Evolutionary conservation across 2,888 invertebrate species (phyloP), one percentile per base, ranked within the genome.

Genomic region (Abrostola tripartita): DNA sequence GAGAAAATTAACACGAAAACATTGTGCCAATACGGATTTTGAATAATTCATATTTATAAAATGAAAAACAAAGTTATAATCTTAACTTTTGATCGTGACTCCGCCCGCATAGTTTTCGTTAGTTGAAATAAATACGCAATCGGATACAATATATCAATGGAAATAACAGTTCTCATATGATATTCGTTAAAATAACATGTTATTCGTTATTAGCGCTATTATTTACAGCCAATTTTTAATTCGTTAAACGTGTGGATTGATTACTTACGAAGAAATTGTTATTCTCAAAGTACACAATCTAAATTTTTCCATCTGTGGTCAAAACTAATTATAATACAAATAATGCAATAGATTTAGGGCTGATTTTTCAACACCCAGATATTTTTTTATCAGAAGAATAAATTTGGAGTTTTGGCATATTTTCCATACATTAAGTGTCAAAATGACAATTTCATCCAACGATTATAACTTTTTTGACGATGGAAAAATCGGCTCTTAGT

Each of bases 111-210:
- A 9, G 6, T 5, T 11, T 14, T 55, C 4, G 52, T 47, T 56
- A 51, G 52, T 53, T 57, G n/a, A 2, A 14, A 24, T 11, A 9
- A 54, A 36, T 38, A 51, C 37, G 7, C 11, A 55, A 37, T 41
- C 6, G 35, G 11, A 37, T 37, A 35, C 37, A 10, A 57, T 67
- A 36, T 37, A 57, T 61, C 50, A 54, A 51, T 42, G 9, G 5
- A 44, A 44, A 35, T 50, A 61, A 56, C 52, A 6, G 35, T 41
- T 38, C 8, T 8, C 12, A 44, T 44, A 14, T 8, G 12, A 14
- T 44, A 44, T 44, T 8, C 44, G 44, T 12, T 44, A 7, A 44
- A 44, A 44, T 14, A 14, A 44, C 44, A 44, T 8, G 44, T 1
- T 42, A 42, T 10, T 40, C 12, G 5, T 14, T 44, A 44, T 7